A percentile compares a stretch with the other conserved stretches of the same genome.
phyloP scores from a whole-genome alignment of 2,113 vertebrate species.

The Vulpes ferrilata region DNA sequence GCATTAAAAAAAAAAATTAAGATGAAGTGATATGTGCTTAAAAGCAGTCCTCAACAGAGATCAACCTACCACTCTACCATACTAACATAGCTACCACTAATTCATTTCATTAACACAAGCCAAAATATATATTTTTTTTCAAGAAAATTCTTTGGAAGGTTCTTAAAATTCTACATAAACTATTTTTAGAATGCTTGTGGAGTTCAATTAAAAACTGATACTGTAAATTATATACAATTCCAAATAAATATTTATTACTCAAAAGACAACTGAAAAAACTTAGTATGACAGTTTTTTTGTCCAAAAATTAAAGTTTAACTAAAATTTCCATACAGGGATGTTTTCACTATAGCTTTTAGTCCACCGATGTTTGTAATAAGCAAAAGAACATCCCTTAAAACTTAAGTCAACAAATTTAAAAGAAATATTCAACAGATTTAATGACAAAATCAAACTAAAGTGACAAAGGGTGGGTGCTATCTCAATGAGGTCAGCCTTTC shows the following conservation, averaged over 20 bases:
- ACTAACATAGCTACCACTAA: background rate
- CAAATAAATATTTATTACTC: constrained; percentile 8
- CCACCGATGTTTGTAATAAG: background rate
- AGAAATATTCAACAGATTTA: constrained; percentile 12
- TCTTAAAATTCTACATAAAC: background rate
- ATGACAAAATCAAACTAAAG: background rate
- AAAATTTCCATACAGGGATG: background rate
- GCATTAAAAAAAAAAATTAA: background rate
- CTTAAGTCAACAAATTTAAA: background rate
- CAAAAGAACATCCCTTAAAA: background rate
- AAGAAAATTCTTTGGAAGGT: background rate
- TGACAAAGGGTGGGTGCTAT: background rate
- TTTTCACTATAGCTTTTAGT: background rate
- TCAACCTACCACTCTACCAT: background rate
- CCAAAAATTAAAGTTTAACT: constrained; percentile 25
- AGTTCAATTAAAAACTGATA: constrained; percentile 51
- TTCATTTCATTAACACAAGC: constrained; percentile 9
- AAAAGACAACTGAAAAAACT: constrained; percentile 9
- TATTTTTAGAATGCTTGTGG: background rate
- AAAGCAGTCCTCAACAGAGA: background rate
- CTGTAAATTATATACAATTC: background rate
- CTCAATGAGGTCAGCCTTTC: background rate
- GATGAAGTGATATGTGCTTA: background rate
- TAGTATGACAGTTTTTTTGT: background rate
- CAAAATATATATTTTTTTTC: background rate